Conservation (phyloP, 1,140 invertebrate genomes). For the Leptestheria dahalacensis region DNA sequence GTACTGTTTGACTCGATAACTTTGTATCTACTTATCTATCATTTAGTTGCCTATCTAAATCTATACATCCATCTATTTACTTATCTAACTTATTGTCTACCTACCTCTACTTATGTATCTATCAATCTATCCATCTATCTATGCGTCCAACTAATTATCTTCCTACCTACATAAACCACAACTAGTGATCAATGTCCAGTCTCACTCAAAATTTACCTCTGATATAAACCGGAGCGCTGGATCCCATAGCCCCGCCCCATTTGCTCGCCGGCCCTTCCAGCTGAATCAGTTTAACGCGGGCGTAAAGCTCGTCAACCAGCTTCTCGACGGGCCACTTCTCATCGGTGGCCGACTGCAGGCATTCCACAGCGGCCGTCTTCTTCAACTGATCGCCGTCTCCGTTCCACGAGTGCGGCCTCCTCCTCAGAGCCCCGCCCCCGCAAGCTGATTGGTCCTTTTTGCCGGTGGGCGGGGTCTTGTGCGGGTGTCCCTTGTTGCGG, state of each 20-base stretch:
- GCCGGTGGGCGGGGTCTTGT: background rate
- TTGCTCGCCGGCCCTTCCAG: constrained; percentile 22
- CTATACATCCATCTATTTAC: too few relatives aligned
- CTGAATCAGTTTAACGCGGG: constrained; percentile 33
- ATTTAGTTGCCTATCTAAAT: too few relatives aligned
- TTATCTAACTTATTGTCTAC: too few relatives aligned
- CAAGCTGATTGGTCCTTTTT: background rate
- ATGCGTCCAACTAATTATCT: too few relatives aligned
- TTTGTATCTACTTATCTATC: too few relatives aligned
- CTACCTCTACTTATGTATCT: too few relatives aligned
- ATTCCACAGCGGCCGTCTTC: constrained; percentile 37
- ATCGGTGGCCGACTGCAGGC: constrained; percentile 38
- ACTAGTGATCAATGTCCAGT: too few relatives aligned
- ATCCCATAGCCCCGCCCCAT: constrained; percentile 14
- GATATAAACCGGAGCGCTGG: constrained; percentile 18
- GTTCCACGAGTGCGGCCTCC: constrained; percentile 16
- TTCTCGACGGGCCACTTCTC: constrained; percentile 39
- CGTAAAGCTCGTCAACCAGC: constrained; percentile 40
- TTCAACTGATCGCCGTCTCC: constrained; percentile 26
- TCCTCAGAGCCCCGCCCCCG: background rate
- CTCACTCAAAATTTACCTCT: background rate
- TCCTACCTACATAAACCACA: too few relatives aligned
- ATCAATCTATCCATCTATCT: too few relatives aligned
- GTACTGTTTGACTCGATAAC: too few relatives aligned
- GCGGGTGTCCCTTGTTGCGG: constrained; percentile 11